Evolutionary conservation across 2,797 vertebrate genomes (phyloP), one percentile per base, ranked within the genome.

Genomic region (Coreius guichenoti): DNA sequence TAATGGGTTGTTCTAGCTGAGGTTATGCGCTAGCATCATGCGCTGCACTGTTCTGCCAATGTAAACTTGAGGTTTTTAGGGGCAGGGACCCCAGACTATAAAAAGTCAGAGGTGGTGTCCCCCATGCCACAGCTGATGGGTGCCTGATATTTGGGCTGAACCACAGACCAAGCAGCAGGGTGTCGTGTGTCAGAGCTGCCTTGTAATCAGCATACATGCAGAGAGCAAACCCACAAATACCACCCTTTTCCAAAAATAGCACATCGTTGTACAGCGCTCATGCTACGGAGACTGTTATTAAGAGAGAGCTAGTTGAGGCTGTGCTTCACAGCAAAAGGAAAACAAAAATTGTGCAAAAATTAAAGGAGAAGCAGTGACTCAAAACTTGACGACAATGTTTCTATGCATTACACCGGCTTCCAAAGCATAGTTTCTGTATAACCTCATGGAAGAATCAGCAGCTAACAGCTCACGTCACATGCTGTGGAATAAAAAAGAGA

Each of bases 41-140:
- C 79, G 43, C 85, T 49, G 80, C 54, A 68, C 69, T 49, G 47
- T 49, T 68, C 56, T 86, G 85, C 91, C 89, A 90, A 87, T 87
- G 88, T 89, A 90, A 91, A 90, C 89, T 75, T 85, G 90, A 89
- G 88, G 88, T 84, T 91, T 91, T 68, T 33, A 84, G 84, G 73
- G 88, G 88, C 91, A 90, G 90, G 88, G 86, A 90, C 87, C 86
- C 91, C 90, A 87, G 84, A 88, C 88, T 91, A 91, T 88, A 92
- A 91, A 91, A 91, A 90, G 87, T 56, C 88, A 14, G 56, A 81
- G 89, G 45, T 80, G 84, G 88, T 88, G 90, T 86, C 89, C 86
- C 86, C 88, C 86, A 58, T 70, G 47, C 75, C 80, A 69, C 82
- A 83, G 72, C 84, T 70, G 85, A 88, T 86, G 89, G 84, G 73